phyloP scores from a whole-genome alignment of 2,113 vertebrate species.

The Phyllostomus discolor region DNA sequence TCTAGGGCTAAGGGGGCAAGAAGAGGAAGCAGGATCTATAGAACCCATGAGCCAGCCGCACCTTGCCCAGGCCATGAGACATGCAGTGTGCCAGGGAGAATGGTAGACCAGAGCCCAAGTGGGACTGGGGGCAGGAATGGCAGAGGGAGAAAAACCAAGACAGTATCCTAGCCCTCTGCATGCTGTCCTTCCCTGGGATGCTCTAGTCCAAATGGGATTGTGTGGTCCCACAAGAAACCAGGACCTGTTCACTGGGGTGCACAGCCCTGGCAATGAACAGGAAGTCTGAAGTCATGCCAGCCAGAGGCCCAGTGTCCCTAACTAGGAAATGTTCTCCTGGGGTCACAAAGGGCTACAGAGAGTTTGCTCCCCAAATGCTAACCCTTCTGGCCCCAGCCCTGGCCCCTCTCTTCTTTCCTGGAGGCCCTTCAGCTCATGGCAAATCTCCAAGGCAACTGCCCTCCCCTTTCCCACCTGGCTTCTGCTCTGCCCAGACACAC shows the following conservation, averaged over 20 bases:
- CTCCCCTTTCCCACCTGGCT: neutral
- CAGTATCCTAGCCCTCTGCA: accelerated
- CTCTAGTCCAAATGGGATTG: neutral
- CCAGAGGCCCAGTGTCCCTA: neutral
- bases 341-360: neutral
- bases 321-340: neutral
- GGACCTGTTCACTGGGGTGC: neutral
- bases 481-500: neutral
- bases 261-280: neutral
- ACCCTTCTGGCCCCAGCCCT: neutral
- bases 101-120: accelerated
- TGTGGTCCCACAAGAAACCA: neutral
- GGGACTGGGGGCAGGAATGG: too few relatives aligned
- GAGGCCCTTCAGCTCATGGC: neutral
- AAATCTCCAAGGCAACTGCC: neutral
- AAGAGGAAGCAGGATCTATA: neutral
- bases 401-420: neutral
- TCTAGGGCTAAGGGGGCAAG: neutral
- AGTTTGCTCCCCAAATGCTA: neutral
- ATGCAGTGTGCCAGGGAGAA: neutral
- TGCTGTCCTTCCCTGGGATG: neutral
- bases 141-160: neutral
- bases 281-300: neutral
- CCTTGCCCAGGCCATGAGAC: neutral
- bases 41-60: neutral